Conservation (phyloP, 2,888 invertebrate species). For the Orthosia gracilis region DNA sequence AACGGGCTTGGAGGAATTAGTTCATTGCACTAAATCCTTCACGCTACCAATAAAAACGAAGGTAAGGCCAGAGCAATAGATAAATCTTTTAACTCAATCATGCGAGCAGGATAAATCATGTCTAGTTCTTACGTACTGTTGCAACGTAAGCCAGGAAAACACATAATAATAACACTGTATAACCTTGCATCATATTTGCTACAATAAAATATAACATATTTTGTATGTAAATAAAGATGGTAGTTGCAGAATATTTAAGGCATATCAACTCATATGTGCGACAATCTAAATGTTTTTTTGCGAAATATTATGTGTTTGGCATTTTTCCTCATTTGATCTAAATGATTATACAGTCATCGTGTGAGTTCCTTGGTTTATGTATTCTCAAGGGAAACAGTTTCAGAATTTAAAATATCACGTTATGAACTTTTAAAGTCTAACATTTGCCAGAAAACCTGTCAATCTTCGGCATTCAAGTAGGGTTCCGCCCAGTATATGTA, state of each 20-base stretch:
- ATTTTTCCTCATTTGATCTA: neutral
- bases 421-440: no score
- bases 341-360: neutral
- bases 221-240: neutral
- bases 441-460: no score
- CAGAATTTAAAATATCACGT: no score
- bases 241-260: neutral
- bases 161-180: constrained; percentile 24
- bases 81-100: neutral
- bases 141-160: neutral
- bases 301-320: neutral
- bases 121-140: neutral
- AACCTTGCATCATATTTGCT: constrained; percentile 28
- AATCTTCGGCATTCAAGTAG: no score
- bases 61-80: neutral
- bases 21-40: neutral
- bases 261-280: neutral
- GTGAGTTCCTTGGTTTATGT: neutral
- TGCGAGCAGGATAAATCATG: constrained; percentile 10
- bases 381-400: neutral
- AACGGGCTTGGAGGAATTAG: no score
- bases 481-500: no score
- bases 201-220: neutral
- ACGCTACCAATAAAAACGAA: constrained; percentile 1
- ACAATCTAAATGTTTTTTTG: neutral